Evolutionary conservation across 92 coral and sea anemone genomes (phyloP), one percentile per base, ranked within the genome.

Genomic region (Siderastrea radians): DNA sequence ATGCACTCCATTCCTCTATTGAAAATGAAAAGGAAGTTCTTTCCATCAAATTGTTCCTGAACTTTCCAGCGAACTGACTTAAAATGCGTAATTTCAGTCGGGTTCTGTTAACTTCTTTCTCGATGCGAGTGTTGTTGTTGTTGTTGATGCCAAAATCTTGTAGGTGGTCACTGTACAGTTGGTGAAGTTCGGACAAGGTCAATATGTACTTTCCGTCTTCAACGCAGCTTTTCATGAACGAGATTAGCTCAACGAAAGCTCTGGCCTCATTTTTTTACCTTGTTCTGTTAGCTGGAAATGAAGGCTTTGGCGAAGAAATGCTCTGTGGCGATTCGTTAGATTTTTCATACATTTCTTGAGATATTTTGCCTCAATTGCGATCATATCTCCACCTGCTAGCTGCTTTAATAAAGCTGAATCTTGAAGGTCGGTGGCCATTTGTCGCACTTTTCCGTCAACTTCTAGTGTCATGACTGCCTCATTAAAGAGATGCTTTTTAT

Each of bases 231-330:
- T 86, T 72, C 38, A 80, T 86, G 60, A 72, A 80, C 6, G 46
- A 26, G 7, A 63, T 59, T 13, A 86, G 82, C 70, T 90, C 93
- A 7, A 86, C 61, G 45, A 90, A 78, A 16, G 83, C 83, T 45
- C 90, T 72, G 3, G 93, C 86, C 60, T 90, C 87, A 12, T 79
- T 85, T 75, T 79, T 86, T 70, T 86, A 58, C 81, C 77, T 82
- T 87, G 80, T 17, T 82, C 75, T 16, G 55, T 67, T 46, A 60
- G 62, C 11, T 64, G 83, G 38, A 48, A 13, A 38, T 49, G 8
- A 16, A 26, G 26, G 15, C 61, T 80, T 60, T 81, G 82, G 15
- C 52, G 55, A 19, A 49, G 19, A 72, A 44, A 62, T 66, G 87
- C 65, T 50, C 87, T 55, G 58, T 57, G 47, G 10, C 82, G 47